phyloP scores from a whole-genome alignment of 1,140 invertebrate genomes.

The Pseudomyrmex gracilis region DNA sequence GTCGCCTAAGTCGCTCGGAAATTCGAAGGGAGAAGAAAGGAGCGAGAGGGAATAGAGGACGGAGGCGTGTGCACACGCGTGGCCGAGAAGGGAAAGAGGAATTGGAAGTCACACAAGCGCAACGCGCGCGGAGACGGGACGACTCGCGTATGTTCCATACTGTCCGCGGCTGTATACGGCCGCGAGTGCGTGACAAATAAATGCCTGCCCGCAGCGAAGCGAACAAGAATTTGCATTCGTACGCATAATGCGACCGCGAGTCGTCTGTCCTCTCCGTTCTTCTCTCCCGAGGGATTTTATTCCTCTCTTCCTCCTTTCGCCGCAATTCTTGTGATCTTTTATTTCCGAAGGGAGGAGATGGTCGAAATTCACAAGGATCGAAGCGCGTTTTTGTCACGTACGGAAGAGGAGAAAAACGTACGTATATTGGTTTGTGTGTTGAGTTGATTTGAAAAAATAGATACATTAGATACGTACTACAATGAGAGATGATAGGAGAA shows the following conservation, averaged over 20 bases:
- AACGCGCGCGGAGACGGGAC: slow-evolving; percentile 31
- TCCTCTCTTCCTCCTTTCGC: neutral
- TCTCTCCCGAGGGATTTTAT: slow-evolving; percentile 20
- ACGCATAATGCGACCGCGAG: slow-evolving; percentile 67
- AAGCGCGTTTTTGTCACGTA: neutral
- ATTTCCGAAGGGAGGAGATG: neutral
- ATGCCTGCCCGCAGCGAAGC: slow-evolving; percentile 61
- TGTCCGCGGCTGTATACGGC: slow-evolving; percentile 56
- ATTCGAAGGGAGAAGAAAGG: slow-evolving; percentile 59
- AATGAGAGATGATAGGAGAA: neutral
- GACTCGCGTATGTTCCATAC: slow-evolving; percentile 51
- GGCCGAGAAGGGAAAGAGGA: neutral
- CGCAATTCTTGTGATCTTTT: neutral
- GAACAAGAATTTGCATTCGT: slow-evolving; percentile 74
- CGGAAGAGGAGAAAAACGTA: neutral
- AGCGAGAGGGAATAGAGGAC: neutral
- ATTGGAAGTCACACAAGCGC: slow-evolving; percentile 54
- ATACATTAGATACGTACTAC: neutral
- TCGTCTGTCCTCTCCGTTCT: neutral
- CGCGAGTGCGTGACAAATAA: slow-evolving; percentile 76
- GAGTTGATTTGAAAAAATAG: too few species aligned
- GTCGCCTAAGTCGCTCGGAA: slow-evolving; percentile 69
- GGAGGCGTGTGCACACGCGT: neutral
- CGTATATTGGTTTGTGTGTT: too few species aligned
- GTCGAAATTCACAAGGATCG: neutral